Evolutionary conservation across 1,140 invertebrate species (phyloP).

Genomic region (Pararge aegeria): DNA sequence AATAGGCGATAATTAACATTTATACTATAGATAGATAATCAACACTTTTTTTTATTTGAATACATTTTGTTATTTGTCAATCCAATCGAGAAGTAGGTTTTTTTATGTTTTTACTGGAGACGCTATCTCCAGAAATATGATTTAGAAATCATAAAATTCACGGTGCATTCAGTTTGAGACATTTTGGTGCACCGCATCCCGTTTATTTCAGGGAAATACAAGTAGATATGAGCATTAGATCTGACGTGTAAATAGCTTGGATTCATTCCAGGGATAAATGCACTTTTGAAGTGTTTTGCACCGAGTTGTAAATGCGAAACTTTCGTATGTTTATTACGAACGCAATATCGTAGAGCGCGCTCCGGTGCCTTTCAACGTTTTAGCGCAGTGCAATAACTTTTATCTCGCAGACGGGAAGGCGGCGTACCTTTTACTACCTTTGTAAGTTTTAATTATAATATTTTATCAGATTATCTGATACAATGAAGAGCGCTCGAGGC

Average conservation of each 20-base stretch:
- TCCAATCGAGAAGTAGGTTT: too few species aligned
- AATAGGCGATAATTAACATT: too few species aligned
- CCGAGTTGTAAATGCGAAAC: not conserved
- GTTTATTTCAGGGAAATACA: not conserved
- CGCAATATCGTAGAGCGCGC: not conserved
- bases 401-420: not conserved
- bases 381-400: not conserved
- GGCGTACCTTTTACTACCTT: too few species aligned
- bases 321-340: not conserved
- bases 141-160: not conserved
- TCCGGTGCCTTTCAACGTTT: not conserved
- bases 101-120: too few species aligned
- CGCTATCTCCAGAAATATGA: not conserved
- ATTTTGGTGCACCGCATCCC: not conserved
- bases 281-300: not conserved
- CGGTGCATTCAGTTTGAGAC: not conserved
- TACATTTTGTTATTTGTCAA: too few species aligned
- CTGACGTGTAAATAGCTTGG: not conserved
- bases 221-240: not conserved
- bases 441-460: constrained; percentile 4
- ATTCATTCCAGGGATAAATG: constrained; percentile 6
- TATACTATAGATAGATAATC: too few species aligned
- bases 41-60: too few species aligned
- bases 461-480: not conserved
- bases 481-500: constrained; percentile 4